Conservation (phyloP, 2,113 vertebrate genomes). For the Turdus rufiventris region DNA sequence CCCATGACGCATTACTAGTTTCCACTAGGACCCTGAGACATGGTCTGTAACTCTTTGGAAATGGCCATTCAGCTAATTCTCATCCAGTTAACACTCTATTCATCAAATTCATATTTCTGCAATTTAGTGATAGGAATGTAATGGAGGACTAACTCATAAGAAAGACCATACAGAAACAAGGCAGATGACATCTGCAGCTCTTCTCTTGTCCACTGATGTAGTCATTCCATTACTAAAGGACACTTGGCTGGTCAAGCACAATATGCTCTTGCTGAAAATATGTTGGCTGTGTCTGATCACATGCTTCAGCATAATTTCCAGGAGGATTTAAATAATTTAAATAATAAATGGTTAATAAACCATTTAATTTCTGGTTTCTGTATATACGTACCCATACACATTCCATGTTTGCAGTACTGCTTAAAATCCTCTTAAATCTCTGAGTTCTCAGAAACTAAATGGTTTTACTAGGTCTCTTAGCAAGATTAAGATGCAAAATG, state of each 20-base stretch:
- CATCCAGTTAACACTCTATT: background rate
- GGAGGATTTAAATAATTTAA: background rate
- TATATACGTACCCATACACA: background rate
- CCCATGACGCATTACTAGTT: background rate
- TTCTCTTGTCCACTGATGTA: background rate
- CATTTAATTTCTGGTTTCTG: background rate
- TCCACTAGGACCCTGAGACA: background rate
- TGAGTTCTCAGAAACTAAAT: background rate
- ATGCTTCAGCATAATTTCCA: background rate
- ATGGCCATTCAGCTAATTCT: background rate
- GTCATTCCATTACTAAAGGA: background rate
- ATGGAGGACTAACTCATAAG: too few relatives aligned
- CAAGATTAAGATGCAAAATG: background rate
- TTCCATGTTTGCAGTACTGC: background rate
- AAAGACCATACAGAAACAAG: background rate
- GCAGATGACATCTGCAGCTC: background rate
- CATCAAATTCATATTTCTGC: accelerated
- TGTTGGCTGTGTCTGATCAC: background rate
- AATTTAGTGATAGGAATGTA: background rate
- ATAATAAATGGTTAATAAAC: too few relatives aligned
- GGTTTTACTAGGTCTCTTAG: background rate
- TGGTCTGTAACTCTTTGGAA: background rate
- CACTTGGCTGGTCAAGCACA: background rate
- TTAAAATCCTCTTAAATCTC: background rate
- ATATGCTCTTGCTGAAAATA: background rate